Evolutionary conservation across 2,797 vertebrate genomes (phyloP).

Genomic region (Bradypodion ventrale): DNA sequence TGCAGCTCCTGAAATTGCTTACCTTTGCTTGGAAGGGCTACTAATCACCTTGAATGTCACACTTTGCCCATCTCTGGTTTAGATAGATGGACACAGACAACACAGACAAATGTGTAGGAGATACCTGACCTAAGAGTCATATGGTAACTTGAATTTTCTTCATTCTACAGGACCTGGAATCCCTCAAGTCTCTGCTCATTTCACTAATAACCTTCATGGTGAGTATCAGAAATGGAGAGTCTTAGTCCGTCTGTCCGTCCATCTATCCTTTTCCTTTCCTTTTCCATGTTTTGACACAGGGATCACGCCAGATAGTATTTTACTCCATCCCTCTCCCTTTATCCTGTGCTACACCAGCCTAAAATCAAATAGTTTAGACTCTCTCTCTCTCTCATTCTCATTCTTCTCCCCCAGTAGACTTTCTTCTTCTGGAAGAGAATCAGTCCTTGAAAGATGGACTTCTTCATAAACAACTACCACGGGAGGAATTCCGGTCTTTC

Average conservation of each 20-base stretch:
- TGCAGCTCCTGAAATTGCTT: not conserved
- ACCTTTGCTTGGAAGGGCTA: too few relatives aligned
- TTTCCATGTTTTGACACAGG: too few relatives aligned
- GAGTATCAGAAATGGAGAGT: slow-evolving; percentile 57
- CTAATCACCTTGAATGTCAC: too few relatives aligned
- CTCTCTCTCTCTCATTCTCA: not conserved
- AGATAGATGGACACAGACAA: too few relatives aligned
- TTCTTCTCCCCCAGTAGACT: slow-evolving; percentile 65
- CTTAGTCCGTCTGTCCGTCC: too few relatives aligned
- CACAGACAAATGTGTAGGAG: too few relatives aligned
- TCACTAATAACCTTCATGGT: slow-evolving; percentile 79
- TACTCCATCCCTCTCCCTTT: too few relatives aligned
- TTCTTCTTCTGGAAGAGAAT: slow-evolving; percentile 82
- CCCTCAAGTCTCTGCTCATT: slow-evolving; percentile 82
- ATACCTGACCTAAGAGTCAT: not conserved
- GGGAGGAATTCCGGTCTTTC: slow-evolving; percentile 75
- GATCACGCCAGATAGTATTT: too few relatives aligned
- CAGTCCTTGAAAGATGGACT: slow-evolving; percentile 72
- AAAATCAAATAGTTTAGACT: too few relatives aligned
- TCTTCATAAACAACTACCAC: slow-evolving; percentile 75
- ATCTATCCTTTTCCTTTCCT: too few relatives aligned
- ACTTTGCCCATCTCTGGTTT: too few relatives aligned
- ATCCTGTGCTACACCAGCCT: too few relatives aligned
- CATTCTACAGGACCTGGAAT: slow-evolving; percentile 79
- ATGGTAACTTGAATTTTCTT: slow-evolving; percentile 1